phyloP scores from a whole-genome alignment of 2,113 vertebrate species.

The Anarhynchus alexandrinus region DNA sequence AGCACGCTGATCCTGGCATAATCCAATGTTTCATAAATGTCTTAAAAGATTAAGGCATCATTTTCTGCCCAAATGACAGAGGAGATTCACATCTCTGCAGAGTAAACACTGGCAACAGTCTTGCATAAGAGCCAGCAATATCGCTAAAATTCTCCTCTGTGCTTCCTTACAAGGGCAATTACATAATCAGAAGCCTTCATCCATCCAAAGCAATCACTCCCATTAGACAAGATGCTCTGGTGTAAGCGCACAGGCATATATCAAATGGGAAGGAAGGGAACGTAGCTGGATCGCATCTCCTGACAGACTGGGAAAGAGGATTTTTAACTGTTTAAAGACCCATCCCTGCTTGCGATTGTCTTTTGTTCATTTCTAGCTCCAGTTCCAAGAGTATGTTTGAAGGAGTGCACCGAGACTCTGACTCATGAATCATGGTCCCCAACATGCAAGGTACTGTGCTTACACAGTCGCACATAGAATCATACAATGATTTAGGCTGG shows the following conservation, averaged over 20 bases:
- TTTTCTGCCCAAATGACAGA: constrained; percentile 47
- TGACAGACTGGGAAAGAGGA: neutral
- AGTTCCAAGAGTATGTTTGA: neutral
- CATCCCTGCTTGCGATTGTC: neutral
- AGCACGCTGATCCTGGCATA: constrained; percentile 16
- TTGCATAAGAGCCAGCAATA: constrained; percentile 41
- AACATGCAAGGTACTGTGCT: neutral
- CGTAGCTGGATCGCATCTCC: neutral
- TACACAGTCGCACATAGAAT: neutral
- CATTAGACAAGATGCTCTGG: neutral
- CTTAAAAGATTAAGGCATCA: constrained; percentile 61
- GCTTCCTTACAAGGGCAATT: constrained; percentile 49
- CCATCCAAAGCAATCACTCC: constrained; percentile 30
- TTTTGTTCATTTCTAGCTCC: neutral
- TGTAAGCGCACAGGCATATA: neutral
- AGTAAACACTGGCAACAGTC: constrained; percentile 38
- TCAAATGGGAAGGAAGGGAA: neutral
- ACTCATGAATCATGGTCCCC: neutral
- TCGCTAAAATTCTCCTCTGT: constrained; percentile 28
- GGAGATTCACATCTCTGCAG: constrained; percentile 44
- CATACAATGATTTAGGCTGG: neutral
- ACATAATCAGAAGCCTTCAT: constrained; percentile 35
- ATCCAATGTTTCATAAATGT: constrained; percentile 66
- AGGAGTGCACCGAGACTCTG: neutral
- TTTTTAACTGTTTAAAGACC: neutral